phyloP scores from a whole-genome alignment of 2,888 invertebrate species.

The Plebejus melissa region DNA sequence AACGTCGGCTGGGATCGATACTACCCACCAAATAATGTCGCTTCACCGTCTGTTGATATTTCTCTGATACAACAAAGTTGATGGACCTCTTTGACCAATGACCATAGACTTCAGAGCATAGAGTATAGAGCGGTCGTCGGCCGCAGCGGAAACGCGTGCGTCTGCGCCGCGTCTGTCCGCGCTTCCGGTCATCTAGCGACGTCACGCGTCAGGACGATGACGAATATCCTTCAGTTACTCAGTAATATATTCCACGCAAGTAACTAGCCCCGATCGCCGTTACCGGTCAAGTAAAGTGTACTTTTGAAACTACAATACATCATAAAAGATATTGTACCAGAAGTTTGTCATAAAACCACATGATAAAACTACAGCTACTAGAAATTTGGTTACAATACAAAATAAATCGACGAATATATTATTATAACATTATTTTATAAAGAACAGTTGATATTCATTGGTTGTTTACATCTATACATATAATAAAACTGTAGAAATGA shows the following conservation, averaged over 20 bases:
- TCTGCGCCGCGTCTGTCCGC: slow-evolving; percentile 75
- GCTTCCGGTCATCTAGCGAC: slow-evolving; percentile 52
- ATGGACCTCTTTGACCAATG: neutral
- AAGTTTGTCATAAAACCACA: neutral
- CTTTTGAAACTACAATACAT: neutral
- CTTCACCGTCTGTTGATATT: no score
- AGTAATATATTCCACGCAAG: neutral
- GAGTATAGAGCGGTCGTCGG: slow-evolving; percentile 57
- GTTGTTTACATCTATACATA: neutral
- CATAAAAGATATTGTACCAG: neutral
- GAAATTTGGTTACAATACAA: neutral
- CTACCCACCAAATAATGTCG: neutral
- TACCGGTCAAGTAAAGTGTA: neutral
- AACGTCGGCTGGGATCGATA: neutral
- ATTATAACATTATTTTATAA: neutral
- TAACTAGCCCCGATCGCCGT: slow-evolving; percentile 1
- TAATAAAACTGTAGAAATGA: no score
- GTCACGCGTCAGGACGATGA: slow-evolving; percentile 28
- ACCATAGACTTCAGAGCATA: neutral
- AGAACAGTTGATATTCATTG: neutral
- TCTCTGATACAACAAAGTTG: no score
- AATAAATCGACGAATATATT: neutral
- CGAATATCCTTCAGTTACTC: slow-evolving; percentile 25
- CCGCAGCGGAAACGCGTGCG: slow-evolving; percentile 74
- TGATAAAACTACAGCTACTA: neutral